These are phyloP conservation scores for Syrrhaptes paradoxus DNA, from an alignment of 2,113 vertebrate species.

Conservation along the genomic window DNA sequence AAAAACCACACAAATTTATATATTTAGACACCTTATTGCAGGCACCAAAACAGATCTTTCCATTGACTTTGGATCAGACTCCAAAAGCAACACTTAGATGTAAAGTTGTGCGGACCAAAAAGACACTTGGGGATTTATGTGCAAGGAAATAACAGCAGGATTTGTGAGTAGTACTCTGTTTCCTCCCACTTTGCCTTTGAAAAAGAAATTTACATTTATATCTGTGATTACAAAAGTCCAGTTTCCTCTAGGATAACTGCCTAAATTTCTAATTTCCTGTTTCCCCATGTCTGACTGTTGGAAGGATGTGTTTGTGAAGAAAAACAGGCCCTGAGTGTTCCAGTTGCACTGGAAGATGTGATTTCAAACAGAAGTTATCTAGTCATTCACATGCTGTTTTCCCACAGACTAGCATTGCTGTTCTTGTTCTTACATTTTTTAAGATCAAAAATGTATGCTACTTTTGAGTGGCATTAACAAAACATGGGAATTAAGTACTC, in stretches of 20 bases:
- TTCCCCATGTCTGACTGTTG: background rate
- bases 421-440: conserved; percentile 1
- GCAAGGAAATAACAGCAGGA: background rate
- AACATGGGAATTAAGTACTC: background rate
- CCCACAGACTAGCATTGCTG: background rate
- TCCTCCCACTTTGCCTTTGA: background rate
- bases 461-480: background rate
- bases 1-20: background rate
- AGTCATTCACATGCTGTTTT: background rate
- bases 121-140: background rate
- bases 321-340: background rate
- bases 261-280: background rate
- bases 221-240: background rate
- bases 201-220: background rate
- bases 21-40: background rate
- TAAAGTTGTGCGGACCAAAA: background rate
- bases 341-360: background rate
- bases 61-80: background rate
- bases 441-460: background rate
- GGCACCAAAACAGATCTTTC: background rate
- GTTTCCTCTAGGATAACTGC: background rate
- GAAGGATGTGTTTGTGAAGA: background rate
- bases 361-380: background rate
- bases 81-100: background rate
- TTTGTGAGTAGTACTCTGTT: background rate